Percentiles rank a stretch among this genome's conserved stretches.
phyloP scores from a whole-genome alignment of 2,113 vertebrate genomes.

The Eclectus roratus region DNA sequence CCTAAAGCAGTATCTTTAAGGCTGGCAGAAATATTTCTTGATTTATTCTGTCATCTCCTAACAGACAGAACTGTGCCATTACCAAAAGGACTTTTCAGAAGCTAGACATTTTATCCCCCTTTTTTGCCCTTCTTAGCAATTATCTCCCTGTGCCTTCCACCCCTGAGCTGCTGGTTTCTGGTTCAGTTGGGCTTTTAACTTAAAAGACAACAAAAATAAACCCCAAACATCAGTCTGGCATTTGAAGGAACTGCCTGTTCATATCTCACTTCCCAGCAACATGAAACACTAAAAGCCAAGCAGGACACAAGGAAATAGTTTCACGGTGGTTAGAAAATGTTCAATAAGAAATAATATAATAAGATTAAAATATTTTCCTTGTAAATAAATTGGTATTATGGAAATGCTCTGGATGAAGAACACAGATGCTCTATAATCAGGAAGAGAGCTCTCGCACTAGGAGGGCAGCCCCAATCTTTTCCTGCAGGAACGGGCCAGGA shows the following conservation, averaged over 20 bases:
- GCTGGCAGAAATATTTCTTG: slow-evolving; percentile 51
- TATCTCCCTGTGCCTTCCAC: background rate
- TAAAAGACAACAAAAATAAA: background rate
- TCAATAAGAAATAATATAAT: background rate
- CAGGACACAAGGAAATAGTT: background rate
- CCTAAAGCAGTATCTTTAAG: slow-evolving; percentile 47
- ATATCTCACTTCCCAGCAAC: background rate
- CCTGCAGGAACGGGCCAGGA: background rate
- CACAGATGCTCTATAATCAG: background rate
- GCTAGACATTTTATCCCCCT: background rate
- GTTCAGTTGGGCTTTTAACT: background rate
- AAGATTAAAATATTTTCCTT: background rate
- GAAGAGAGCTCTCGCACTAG: background rate
- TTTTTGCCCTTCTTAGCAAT: background rate
- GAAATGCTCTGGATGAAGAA: background rate
- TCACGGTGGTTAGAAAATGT: background rate
- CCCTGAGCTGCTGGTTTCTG: background rate
- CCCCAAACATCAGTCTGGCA: background rate
- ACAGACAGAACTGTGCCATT: slow-evolving; percentile 17
- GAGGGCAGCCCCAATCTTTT: background rate
- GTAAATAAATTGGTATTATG: background rate
- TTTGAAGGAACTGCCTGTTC: background rate
- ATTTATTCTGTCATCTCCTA: slow-evolving; percentile 59
- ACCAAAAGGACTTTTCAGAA: background rate
- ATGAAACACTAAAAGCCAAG: background rate